Evolutionary conservation across 2,113 vertebrate genomes (phyloP), one percentile per base, ranked within the genome.

Genomic region (Lathamus discolor): DNA sequence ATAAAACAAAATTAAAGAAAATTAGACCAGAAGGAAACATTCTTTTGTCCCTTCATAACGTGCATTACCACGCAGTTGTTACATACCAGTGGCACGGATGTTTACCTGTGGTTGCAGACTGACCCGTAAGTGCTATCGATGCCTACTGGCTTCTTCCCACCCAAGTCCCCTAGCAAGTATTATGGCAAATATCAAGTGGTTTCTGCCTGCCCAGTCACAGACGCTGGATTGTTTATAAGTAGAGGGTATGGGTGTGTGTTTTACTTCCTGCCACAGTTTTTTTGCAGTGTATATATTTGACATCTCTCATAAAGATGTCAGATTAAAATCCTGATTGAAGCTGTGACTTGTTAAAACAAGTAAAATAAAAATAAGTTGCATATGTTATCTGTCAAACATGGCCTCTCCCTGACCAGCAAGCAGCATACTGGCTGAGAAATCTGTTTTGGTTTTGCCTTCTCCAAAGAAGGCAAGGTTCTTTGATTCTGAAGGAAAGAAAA

Each of bases 371-470:
- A 43, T n/a, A 64, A 44, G 6, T 69, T 67, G 13, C 41, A 7
- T 37, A 4, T 63, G 49, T 84, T 92, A 54, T 16, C 49, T 37
- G 49, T 81, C 61, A 72, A 75, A 18, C 11, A 3, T n/a, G 48
- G 4, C 43, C 29, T 37, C 19, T 85, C 28, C 43, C n/a, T 84
- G 66, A 62, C 51, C 0, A 0, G 46, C 19, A 54, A 14, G 43
- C 41, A 88, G 17, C 13, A 16, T 70, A 4, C 17, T 91, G 55
- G 17, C 8, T 78, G 25, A 88, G 67, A 18, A 28, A 46, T 6
- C 49, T 77, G 20, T 10, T 92, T 79, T 63, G 46, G 39, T 67
- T 96, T 86, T 63, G 25, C 74, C 69, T 96, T 59, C 43, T 9
- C 4, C n/a, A 49, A 17, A 73, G 59, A 33, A 29, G 16, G 33